Evolutionary conservation across 2,113 vertebrate species (phyloP).

Genomic region (Okapia johnstoni): DNA sequence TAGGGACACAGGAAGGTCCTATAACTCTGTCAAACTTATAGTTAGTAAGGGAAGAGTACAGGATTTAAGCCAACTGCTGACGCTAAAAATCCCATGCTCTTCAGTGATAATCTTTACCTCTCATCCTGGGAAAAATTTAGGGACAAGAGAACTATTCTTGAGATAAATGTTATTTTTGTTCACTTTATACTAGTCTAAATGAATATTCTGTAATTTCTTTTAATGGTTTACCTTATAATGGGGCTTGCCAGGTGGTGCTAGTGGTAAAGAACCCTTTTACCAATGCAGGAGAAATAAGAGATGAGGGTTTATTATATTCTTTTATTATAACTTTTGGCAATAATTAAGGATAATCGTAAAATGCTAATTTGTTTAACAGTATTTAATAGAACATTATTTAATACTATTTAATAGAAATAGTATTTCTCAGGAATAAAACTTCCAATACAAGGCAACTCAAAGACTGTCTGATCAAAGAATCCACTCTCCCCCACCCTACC

Average conservation of each 20-base stretch:
- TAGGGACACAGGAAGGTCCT: not conserved
- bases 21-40: not conserved
- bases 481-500: not conserved
- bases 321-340: not conserved
- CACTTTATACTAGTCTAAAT: not conserved
- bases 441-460: not conserved
- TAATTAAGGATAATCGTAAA: not conserved
- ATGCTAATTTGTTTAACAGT: not conserved
- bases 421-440: not conserved
- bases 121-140: not conserved
- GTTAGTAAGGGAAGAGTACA: not conserved
- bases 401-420: not conserved
- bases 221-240: not conserved
- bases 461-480: not conserved
- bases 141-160: not conserved
- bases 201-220: slow-evolving; percentile 21
- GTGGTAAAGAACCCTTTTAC: not conserved
- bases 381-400: not conserved
- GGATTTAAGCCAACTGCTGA: not conserved
- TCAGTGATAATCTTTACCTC: not conserved
- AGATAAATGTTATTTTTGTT: not conserved
- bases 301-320: not conserved
- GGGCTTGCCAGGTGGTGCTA: not conserved
- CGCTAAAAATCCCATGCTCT: not conserved
- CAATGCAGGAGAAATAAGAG: not conserved